A percentile compares a stretch with the other conserved stretches of the same genome.
Conservation (phyloP, 2,113 vertebrate genomes). For the Hypanus sabinus region DNA sequence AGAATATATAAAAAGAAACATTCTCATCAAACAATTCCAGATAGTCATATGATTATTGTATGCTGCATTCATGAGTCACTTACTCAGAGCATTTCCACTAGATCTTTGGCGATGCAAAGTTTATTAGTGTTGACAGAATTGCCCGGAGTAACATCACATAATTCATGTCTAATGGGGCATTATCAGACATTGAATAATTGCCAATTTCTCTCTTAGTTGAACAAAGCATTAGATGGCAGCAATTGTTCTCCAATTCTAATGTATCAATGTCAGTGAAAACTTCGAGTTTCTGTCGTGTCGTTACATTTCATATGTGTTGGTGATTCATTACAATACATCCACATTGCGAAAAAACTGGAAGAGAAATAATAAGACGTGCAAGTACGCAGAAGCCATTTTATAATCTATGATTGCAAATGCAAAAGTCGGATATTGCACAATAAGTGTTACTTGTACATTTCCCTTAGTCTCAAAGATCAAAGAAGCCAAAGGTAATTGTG, state of each 20-base stretch:
- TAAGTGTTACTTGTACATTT: not conserved
- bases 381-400: not conserved
- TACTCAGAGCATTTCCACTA: no score
- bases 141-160: no score
- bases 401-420: not conserved
- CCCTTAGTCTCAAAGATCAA: not conserved
- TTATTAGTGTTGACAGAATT: no score
- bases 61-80: no score
- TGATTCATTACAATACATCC: no score
- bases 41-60: no score
- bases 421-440: not conserved
- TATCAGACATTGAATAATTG: not conserved
- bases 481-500: slow-evolving; percentile 6
- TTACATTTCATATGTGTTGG: no score
- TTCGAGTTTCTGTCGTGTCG: no score
- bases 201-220: not conserved
- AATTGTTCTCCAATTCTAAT: not conserved
- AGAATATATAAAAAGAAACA: no score
- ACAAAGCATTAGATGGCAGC: not conserved
- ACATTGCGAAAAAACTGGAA: not conserved
- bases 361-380: not conserved
- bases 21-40: no score
- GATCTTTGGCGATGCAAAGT: no score
- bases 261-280: not conserved
- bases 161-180: no score